Evolutionary conservation across 1,140 invertebrate genomes (phyloP), one percentile per base, ranked within the genome.

Genomic region (Cotesia vestalis): DNA sequence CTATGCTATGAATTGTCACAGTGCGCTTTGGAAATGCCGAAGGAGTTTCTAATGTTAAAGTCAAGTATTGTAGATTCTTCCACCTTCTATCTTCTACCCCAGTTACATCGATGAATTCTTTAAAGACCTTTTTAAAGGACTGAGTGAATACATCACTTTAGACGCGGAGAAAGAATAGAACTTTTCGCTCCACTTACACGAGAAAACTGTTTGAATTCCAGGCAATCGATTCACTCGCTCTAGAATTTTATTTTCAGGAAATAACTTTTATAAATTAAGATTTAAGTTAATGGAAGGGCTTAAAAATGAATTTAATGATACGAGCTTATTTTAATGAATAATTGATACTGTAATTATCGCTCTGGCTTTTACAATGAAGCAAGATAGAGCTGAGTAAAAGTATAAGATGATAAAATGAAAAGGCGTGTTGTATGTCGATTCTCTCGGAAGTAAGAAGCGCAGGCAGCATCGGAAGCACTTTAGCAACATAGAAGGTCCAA

Each of bases 381-480:
- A 52, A 52, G 17, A 55, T 12, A 55, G 17, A 55, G 17, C 12
- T 14, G n/a, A 17, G 27, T 27, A 59, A 59, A 3, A 8, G 57
- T 59, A 27, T 14, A 27, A 14, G 57, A 59, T 59, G 51, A 53
- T 14, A 53, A 67, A 55, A 20, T 8, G 20, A 36, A 5, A 9
- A 63, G 27, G 59, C 27, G 11, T 40, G 36, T 14, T 27, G 27
- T 27, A 27, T 2, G 66, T 17, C 17, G 17, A 17, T 17, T 17
- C 17, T 17, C 17, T 17, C 17, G 17, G 17, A 17, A 17, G 17
- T 17, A 0, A 17, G 17, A 17, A 17, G 17, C 17, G 17, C 17
- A 17, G 17, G 17, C 17, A 17, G 60, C 68, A 76, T 76, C 75
- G 75, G 75, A 76, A 76, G 75, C 75, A 76, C 75, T 76, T 76